phyloP scores from a whole-genome alignment of 2,888 invertebrate species.

The Arge pagana region DNA sequence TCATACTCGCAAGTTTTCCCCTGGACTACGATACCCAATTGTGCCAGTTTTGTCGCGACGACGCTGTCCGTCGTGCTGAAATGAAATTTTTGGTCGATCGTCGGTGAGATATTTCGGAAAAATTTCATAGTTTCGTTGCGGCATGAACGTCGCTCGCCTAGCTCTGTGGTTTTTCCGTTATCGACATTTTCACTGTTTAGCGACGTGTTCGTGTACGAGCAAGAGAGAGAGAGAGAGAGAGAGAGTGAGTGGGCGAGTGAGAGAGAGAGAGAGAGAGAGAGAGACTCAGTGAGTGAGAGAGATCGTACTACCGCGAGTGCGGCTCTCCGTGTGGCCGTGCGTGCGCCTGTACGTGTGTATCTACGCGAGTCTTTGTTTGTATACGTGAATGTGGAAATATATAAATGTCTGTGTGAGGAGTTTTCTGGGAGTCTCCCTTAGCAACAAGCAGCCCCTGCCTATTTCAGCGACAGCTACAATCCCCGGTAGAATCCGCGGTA shows the following conservation, averaged over 20 bases:
- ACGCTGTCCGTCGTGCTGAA: too few relatives aligned
- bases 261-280: too few relatives aligned
- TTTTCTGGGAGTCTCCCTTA: slow-evolving; percentile 59
- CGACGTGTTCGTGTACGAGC: slow-evolving; percentile 28
- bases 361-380: slow-evolving; percentile 13
- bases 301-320: slow-evolving; percentile 9
- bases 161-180: slow-evolving; percentile 54
- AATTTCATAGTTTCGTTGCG: slow-evolving; percentile 2
- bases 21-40: too few relatives aligned
- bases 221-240: too few relatives aligned
- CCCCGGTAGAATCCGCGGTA: slow-evolving; percentile 42
- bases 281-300: too few relatives aligned
- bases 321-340: slow-evolving; percentile 25
- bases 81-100: too few relatives aligned
- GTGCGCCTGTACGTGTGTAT: slow-evolving; percentile 17
- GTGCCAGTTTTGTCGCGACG: too few relatives aligned
- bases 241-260: too few relatives aligned
- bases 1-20: too few relatives aligned
- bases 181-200: slow-evolving; percentile 54
- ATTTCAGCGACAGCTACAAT: slow-evolving; percentile 53
- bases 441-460: slow-evolving; percentile 50
- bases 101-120: too few relatives aligned
- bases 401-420: slow-evolving; percentile 45
- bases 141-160: slow-evolving; percentile 9
- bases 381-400: slow-evolving; percentile 30